A percentile compares a stretch with the other conserved stretches of the same genome.
These are phyloP conservation scores for Agrochola lota DNA, from an alignment of 2,888 invertebrate species.

Conservation along the genomic window DNA sequence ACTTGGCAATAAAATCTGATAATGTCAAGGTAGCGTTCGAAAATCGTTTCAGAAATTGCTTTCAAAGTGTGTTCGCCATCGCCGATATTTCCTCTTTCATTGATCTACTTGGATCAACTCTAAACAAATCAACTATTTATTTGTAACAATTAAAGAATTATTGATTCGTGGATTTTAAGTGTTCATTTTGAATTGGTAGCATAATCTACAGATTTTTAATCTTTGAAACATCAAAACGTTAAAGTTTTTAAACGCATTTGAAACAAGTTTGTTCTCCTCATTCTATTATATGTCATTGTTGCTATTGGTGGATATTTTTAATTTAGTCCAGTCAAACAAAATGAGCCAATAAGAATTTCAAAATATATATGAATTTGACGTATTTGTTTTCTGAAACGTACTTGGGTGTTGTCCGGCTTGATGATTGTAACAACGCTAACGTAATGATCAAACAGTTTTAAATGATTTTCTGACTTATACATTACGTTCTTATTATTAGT, in stretches of 20 bases:
- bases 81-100: neutral
- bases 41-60: neutral
- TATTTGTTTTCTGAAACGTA: slow-evolving; percentile 64
- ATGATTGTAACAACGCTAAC: slow-evolving; percentile 81
- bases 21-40: slow-evolving; percentile 13
- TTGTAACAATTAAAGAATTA: neutral
- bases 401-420: slow-evolving; percentile 87
- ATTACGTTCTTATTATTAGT: slow-evolving; percentile 59
- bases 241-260: slow-evolving; percentile 6
- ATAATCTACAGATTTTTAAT: neutral
- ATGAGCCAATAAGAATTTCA: slow-evolving; percentile 39
- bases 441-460: slow-evolving; percentile 88
- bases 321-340: fast-evolving
- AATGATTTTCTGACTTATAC: slow-evolving; percentile 78
- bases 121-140: neutral
- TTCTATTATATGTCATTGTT: slow-evolving; percentile 7
- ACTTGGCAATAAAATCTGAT: slow-evolving; percentile 27
- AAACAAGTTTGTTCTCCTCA: slow-evolving; percentile 25
- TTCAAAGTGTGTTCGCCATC: neutral
- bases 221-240: neutral
- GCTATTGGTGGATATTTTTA: slow-evolving; percentile 8
- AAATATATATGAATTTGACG: neutral
- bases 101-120: neutral
- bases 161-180: neutral
- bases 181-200: neutral